Percentiles rank a stretch among this genome's conserved stretches.
Conservation (phyloP, 2,113 vertebrate species). For the Ophthalmolycus amberensis region DNA sequence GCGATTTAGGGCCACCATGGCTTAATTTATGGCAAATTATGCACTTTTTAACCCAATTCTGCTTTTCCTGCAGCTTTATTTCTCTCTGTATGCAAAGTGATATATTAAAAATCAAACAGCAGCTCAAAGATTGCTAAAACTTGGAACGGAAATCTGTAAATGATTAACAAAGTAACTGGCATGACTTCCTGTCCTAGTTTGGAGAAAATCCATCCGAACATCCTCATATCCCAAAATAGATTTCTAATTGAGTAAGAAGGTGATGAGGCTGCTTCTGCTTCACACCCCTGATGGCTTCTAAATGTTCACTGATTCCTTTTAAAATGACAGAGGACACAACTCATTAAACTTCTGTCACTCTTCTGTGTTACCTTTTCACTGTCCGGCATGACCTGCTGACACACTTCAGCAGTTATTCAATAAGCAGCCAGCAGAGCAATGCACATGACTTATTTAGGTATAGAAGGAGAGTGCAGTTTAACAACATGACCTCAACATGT, state of each 20-base stretch:
- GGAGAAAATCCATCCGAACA: conserved; percentile 49
- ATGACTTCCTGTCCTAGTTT: conserved; percentile 62
- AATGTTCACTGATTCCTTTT: conserved; percentile 18
- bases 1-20: neutral
- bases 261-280: conserved; percentile 20
- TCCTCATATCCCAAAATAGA: conserved; percentile 54
- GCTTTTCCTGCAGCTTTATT: neutral
- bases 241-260: conserved; percentile 54
- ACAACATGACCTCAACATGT: neutral
- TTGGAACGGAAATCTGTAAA: conserved; percentile 14
- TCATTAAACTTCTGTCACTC: conserved; percentile 2
- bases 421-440: neutral
- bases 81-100: neutral
- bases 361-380: neutral
- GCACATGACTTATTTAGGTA: neutral
- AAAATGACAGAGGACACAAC: neutral
- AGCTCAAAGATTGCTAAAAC: conserved; percentile 25
- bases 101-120: conserved; percentile 16
- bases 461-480: neutral
- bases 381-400: conserved; percentile 2
- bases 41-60: neutral
- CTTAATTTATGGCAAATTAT: neutral
- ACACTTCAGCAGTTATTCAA: conserved; percentile 3
- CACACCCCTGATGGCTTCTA: conserved; percentile 13
- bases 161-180: conserved; percentile 55